Percentiles rank a stretch among this genome's conserved stretches.
Conservation (phyloP, 2,113 vertebrate genomes). For the Gracilinanus agilis region DNA sequence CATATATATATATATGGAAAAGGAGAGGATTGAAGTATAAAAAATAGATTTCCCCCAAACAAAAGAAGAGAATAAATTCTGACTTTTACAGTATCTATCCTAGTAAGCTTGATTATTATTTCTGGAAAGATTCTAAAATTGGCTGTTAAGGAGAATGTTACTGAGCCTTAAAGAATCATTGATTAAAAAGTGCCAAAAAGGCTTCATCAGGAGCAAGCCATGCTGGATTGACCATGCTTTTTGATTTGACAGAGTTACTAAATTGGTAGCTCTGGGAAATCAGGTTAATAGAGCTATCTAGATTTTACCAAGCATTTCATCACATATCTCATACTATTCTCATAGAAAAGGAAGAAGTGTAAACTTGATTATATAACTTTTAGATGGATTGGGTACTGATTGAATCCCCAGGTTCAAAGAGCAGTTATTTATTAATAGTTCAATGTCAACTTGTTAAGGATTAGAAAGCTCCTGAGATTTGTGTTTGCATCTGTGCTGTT, state of each 20-base stretch:
- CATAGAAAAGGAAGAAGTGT: neutral
- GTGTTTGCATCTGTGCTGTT: neutral
- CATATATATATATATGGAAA: too few relatives aligned
- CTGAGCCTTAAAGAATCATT: neutral
- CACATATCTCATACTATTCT: neutral
- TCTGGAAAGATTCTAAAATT: neutral
- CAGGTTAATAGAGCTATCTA: neutral
- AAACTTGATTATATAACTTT: neutral
- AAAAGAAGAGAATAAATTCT: neutral
- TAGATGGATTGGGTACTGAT: neutral
- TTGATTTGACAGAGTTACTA: neutral
- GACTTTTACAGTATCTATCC: neutral
- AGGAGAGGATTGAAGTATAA: neutral
- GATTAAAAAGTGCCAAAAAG: neutral
- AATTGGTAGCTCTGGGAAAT: neutral
- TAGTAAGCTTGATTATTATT: neutral
- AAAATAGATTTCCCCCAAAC: neutral
- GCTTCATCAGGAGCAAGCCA: neutral
- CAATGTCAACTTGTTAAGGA: neutral
- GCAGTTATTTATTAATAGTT: neutral
- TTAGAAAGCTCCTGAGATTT: neutral
- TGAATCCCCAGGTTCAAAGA: neutral
- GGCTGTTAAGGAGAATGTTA: neutral
- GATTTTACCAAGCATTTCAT: neutral
- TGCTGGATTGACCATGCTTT: too few relatives aligned